A percentile compares a stretch with the other conserved stretches of the same genome.
phyloP scores from a whole-genome alignment of 2,797 vertebrate species.

The Bryconaethiops microstoma region DNA sequence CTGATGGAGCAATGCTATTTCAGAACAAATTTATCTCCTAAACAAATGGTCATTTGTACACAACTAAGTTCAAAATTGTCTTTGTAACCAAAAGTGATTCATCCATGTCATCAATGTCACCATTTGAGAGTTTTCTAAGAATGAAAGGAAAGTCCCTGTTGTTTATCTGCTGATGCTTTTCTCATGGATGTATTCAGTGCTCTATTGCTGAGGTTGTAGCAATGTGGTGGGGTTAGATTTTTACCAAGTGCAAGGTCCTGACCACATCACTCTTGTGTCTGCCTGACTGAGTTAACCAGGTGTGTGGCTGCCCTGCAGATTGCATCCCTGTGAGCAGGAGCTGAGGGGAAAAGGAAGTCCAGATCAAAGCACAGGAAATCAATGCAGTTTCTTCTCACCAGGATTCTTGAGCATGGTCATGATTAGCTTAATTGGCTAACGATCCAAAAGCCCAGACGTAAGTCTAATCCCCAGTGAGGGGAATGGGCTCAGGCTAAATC shows the following conservation, averaged over 20 bases:
- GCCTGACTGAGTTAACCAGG: constrained; percentile 50
- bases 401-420: constrained; percentile 67
- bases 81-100: too few relatives aligned
- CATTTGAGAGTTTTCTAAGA: too few relatives aligned
- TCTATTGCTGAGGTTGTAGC: constrained; percentile 18
- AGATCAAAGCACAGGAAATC: constrained; percentile 70
- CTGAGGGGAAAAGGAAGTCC: constrained; percentile 40
- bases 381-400: constrained; percentile 64
- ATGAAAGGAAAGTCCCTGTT: too few relatives aligned
- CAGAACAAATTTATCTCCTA: too few relatives aligned
- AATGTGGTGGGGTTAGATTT: constrained; percentile 38
- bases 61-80: too few relatives aligned
- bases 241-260: constrained; percentile 41
- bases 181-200: constrained; percentile 22
- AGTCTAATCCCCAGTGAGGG: constrained; percentile 64
- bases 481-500: constrained; percentile 51
- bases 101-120: too few relatives aligned
- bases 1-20: too few relatives aligned
- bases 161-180: constrained; percentile 17
- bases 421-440: constrained; percentile 76
- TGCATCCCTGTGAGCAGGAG: constrained; percentile 30
- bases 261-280: constrained; percentile 48
- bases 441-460: constrained; percentile 63
- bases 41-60: too few relatives aligned
- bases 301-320: constrained; percentile 45